Conservation (phyloP, 2,113 vertebrate genomes). For the Triplophysa tibetana region DNA sequence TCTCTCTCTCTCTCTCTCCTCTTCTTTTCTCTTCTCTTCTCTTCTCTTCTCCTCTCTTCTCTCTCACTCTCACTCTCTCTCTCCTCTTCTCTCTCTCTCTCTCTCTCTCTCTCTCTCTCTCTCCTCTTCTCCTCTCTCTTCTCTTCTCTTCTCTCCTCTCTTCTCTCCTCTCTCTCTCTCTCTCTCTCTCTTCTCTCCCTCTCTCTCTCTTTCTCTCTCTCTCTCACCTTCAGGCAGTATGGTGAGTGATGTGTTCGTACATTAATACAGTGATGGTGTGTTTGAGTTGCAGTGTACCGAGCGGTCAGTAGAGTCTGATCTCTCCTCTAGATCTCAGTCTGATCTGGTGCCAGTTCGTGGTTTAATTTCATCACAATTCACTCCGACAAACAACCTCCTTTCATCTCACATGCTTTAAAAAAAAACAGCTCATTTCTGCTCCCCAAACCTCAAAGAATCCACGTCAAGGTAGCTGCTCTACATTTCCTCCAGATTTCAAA, state of each 20-base stretch:
- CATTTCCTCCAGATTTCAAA: constrained; percentile 62
- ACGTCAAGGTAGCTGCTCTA: constrained; percentile 40
- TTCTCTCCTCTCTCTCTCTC: background rate
- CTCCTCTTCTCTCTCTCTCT: no score
- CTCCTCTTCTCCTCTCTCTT: background rate
- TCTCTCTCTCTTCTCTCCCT: background rate
- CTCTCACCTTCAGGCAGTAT: constrained; percentile 1
- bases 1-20: background rate
- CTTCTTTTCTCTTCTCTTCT: constrained; percentile 5
- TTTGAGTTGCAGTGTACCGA: constrained; percentile 39
- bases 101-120: background rate
- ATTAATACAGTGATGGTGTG: constrained; percentile 41
- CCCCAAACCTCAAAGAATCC: constrained; percentile 45
- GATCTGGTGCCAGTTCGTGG: constrained; percentile 44
- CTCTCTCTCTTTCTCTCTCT: background rate
- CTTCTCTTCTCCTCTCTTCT: no score
- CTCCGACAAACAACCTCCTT: constrained; percentile 58
- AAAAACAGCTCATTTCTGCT: constrained; percentile 37
- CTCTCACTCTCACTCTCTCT: background rate
- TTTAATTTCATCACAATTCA: constrained; percentile 52
- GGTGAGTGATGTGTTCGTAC: constrained; percentile 24
- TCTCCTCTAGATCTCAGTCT: constrained; percentile 43
- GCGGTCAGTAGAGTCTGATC: constrained; percentile 39
- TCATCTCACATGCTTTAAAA: constrained; percentile 42
- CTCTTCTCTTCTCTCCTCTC: no score